Conservation (phyloP, 2,888 invertebrate species). For the Protula sp. region DNA sequence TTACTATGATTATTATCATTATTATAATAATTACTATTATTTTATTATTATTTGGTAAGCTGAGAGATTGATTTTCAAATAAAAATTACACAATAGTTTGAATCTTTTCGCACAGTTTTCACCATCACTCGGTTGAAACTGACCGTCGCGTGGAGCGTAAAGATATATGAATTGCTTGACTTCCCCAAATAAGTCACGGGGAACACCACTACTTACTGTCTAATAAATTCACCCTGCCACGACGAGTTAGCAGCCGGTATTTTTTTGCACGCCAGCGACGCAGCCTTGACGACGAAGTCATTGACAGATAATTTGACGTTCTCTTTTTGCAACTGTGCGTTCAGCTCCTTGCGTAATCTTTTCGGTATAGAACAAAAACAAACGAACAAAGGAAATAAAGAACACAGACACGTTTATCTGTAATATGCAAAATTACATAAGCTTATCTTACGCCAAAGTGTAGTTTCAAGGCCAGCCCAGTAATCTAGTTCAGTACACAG, state of each 20-base stretch:
- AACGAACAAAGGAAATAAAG: not conserved
- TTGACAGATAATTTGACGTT: conserved; percentile 86
- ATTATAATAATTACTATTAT: too few relatives aligned
- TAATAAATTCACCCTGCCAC: conserved; percentile 88
- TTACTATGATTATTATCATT: too few relatives aligned
- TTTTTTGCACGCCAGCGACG: conserved; percentile 79
- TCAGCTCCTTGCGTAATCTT: conserved; percentile 69
- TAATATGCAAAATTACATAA: too few relatives aligned
- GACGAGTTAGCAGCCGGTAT: conserved; percentile 91
- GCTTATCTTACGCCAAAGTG: not conserved
- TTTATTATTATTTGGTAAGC: too few relatives aligned
- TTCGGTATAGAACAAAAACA: not conserved
- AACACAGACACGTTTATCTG: not conserved
- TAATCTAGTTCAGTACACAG: too few relatives aligned
- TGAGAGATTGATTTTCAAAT: too few relatives aligned
- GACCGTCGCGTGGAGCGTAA: too few relatives aligned
- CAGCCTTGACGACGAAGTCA: conserved; percentile 92
- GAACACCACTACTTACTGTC: conserved; percentile 72
- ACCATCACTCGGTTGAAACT: too few relatives aligned
- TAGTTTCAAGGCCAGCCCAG: not conserved
- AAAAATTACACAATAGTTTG: too few relatives aligned
- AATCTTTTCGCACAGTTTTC: too few relatives aligned
- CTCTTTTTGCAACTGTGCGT: conserved; percentile 71
- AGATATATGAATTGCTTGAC: too few relatives aligned
- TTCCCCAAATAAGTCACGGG: too few relatives aligned